Evolutionary conservation across 2,113 vertebrate genomes (phyloP).

Genomic region (Oostethus manadensis): DNA sequence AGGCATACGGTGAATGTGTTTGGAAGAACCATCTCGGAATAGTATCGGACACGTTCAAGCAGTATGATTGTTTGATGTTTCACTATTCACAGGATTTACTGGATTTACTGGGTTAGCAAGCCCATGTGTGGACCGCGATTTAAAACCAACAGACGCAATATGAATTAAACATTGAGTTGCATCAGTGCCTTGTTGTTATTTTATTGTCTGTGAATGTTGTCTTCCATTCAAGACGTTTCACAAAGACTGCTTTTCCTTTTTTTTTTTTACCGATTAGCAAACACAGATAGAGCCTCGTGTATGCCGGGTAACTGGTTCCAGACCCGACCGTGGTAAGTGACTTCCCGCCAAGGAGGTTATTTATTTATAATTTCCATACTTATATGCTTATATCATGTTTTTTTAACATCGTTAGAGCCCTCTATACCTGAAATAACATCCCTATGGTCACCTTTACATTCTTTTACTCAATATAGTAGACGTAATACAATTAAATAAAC

Average conservation of each 20-base stretch:
- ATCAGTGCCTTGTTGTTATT: neutral
- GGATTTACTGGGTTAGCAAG: constrained; percentile 2
- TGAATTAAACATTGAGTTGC: constrained; percentile 22
- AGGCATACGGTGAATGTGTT: constrained; percentile 11
- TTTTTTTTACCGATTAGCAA: too few species aligned
- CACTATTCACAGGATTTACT: constrained; percentile 21
- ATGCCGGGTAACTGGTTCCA: too few species aligned
- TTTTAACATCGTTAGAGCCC: too few species aligned
- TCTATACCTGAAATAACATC: too few species aligned
- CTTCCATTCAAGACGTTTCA: neutral
- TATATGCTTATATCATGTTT: too few species aligned
- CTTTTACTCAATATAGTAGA: too few species aligned
- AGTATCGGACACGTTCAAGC: constrained; percentile 30
- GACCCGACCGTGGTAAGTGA: too few species aligned
- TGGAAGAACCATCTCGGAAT: constrained; percentile 36
- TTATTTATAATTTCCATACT: too few species aligned
- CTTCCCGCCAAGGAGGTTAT: too few species aligned
- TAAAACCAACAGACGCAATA: neutral
- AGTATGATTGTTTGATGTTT: constrained; percentile 36
- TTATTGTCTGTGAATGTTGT: neutral
- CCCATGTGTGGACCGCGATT: neutral
- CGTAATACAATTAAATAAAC: too few species aligned
- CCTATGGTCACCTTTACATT: too few species aligned
- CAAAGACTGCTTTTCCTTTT: neutral
- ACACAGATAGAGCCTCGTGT: too few species aligned